Evolutionary conservation across 1,140 invertebrate species (phyloP), one percentile per base, ranked within the genome.

Genomic region (Caenorhabditis remanei): DNA sequence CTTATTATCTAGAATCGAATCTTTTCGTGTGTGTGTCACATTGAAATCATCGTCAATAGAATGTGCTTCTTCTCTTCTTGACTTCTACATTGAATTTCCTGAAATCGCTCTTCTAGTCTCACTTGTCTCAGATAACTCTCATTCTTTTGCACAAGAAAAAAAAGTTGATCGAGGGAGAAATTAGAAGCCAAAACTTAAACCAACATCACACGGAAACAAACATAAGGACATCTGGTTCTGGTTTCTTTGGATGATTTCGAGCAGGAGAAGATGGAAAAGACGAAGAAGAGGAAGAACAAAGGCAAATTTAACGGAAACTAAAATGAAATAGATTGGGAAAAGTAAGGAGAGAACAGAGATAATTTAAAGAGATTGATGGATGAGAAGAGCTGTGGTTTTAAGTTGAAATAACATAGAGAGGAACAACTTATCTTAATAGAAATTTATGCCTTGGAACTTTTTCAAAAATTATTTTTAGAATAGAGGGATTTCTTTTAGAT

Each of bases 221-320:
- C 71, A 48, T 24, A 48, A 79, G 71, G 71, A 79, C 71, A 79
- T 79, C 71, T 79, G 71, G 71, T 79, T 79, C 71, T 79, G 71
- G 71, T 79, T 79, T 79, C 46, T 48, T 41, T 40, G 65, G 65
- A 71, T 71, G 65, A 71, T 71, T 71, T 71, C 65, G 41, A 71
- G 65, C 61, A 11, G 61, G n/a, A 14, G 19, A 63, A 41, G 9
- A 32, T 32, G 24, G 1, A 11, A 14, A 63, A 32, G 11, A 63
- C 16, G 41, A 71, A 71, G 40, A 63, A 32, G 3, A 63, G 46
- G 65, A 71, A 71, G 65, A 71, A 71, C 65, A 71, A 71, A 71
- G 65, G 65, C 40, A 46, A 71, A 43, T 71, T 50, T 50, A 79
- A 79, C 71, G 71, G 71, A 79, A 79, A 50, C 71, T 50, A 79